These are phyloP conservation scores for Danaus plexippus DNA, from an alignment of 1,140 invertebrate genomes.

Conservation along the genomic window DNA sequence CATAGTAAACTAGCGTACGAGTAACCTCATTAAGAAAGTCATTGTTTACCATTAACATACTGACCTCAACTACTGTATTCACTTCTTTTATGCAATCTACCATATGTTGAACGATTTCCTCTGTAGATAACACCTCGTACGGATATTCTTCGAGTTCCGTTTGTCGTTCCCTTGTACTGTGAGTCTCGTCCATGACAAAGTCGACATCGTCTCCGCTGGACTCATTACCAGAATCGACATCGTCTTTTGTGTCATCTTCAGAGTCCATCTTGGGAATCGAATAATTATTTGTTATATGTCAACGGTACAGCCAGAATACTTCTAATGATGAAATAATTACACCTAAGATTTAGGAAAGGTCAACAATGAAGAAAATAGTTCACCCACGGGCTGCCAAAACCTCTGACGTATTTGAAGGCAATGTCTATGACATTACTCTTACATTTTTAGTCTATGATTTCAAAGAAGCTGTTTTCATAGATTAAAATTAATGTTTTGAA, in stretches of 20 bases:
- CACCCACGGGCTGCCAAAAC: conserved; percentile 70
- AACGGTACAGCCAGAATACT: conserved; percentile 53
- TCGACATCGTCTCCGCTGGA: conserved; percentile 91
- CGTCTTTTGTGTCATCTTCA: conserved; percentile 90
- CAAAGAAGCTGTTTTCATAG: too few species aligned
- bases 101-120: conserved; percentile 98
- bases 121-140: conserved; percentile 94
- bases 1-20: conserved; percentile 45
- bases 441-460: conserved; percentile 18
- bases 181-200: conserved; percentile 92
- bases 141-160: conserved; percentile 91
- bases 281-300: conserved; percentile 53
- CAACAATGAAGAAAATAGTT: conserved; percentile 73
- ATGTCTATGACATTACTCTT: conserved; percentile 31
- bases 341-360: conserved; percentile 73
- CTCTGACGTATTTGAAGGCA: conserved; percentile 61
- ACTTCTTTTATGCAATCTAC: conserved; percentile 97
- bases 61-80: conserved; percentile 88
- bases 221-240: conserved; percentile 92
- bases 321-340: conserved; percentile 69
- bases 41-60: conserved; percentile 69
- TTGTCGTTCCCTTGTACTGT: conserved; percentile 81
- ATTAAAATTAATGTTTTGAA: too few species aligned
- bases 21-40: conserved; percentile 59
- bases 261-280: conserved; percentile 82